Evolutionary conservation across 2,888 invertebrate genomes (phyloP).

Genomic region (Autographa gamma): DNA sequence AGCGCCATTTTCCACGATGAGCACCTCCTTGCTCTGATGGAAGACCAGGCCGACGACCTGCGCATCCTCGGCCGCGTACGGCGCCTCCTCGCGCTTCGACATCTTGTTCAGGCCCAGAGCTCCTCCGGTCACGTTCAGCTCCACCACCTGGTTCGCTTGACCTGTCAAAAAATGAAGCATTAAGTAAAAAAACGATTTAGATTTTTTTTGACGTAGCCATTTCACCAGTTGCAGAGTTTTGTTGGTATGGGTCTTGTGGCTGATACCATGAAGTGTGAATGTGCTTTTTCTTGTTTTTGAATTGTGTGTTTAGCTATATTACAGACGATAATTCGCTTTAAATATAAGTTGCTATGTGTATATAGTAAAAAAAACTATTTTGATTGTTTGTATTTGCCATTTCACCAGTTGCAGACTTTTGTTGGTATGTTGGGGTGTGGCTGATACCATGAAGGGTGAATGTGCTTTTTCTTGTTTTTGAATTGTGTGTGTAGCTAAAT

Average conservation of each 20-base stretch:
- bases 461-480: not conserved
- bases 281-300: too few relatives aligned
- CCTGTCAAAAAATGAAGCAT: constrained; percentile 72
- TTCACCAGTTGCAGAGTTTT: too few relatives aligned
- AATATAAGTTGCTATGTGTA: too few relatives aligned
- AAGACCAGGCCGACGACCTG: constrained; percentile 96
- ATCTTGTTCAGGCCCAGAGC: constrained; percentile 94
- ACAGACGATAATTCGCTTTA: too few relatives aligned
- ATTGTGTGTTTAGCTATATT: too few relatives aligned
- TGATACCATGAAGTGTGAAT: too few relatives aligned
- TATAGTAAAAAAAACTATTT: too few relatives aligned
- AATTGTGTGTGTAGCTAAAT: too few relatives aligned
- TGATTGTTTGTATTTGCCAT: too few relatives aligned
- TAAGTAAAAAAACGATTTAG: too few relatives aligned
- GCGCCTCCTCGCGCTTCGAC: constrained; percentile 94
- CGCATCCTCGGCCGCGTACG: constrained; percentile 95
- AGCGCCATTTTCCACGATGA: constrained; percentile 93
- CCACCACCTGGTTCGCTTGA: constrained; percentile 89
- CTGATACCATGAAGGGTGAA: not conserved
- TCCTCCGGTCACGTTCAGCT: constrained; percentile 93
- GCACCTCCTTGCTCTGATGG: constrained; percentile 96
- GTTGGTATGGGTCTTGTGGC: too few relatives aligned
- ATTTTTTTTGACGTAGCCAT: too few relatives aligned
- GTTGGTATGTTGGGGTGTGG: not conserved
- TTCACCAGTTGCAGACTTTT: not conserved